A percentile compares a stretch with the other conserved stretches of the same genome.
Evolutionary conservation across 35 echinoderm and acorn worm genomes (phyloP).

Genomic region (Patiria miniata): DNA sequence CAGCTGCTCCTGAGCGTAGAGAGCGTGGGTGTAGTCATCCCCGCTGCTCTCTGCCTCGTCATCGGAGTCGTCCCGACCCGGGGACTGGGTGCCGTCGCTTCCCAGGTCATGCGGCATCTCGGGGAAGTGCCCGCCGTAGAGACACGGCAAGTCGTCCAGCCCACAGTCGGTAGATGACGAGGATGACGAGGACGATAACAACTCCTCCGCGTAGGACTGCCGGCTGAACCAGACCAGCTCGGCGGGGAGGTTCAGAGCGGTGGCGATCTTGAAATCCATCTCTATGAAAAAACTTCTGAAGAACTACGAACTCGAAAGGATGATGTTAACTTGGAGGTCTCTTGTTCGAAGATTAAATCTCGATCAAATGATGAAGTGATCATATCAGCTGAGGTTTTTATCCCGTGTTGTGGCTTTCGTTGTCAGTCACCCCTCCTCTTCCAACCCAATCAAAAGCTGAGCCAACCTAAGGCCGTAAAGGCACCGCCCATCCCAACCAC

Average conservation of each 20-base stretch:
- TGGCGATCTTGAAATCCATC: constrained; percentile 11
- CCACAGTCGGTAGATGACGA: neutral
- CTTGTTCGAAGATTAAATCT: too few species aligned
- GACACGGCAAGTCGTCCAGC: neutral
- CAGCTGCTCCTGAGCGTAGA: constrained; percentile 3
- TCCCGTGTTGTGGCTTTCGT: too few species aligned
- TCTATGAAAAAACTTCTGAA: too few species aligned
- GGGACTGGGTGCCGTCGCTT: neutral
- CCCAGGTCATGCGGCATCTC: constrained; percentile 13
- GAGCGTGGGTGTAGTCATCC: neutral
- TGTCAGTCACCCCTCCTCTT: too few species aligned
- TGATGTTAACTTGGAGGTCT: too few species aligned
- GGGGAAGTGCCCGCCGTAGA: neutral
- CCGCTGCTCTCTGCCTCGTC: neutral
- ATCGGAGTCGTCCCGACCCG: neutral
- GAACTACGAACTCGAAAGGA: too few species aligned
- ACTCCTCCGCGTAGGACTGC: neutral
- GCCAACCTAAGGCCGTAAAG: too few species aligned
- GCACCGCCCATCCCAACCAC: too few species aligned
- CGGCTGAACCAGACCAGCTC: constrained; percentile 22
- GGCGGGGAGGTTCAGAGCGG: neutral
- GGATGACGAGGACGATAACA: neutral
- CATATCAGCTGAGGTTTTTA: too few species aligned
- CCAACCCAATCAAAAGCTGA: too few species aligned
- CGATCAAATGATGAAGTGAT: too few species aligned